Evolutionary conservation across 2,797 vertebrate genomes (phyloP).

Genomic region (Phrynocephalus vlangalii): DNA sequence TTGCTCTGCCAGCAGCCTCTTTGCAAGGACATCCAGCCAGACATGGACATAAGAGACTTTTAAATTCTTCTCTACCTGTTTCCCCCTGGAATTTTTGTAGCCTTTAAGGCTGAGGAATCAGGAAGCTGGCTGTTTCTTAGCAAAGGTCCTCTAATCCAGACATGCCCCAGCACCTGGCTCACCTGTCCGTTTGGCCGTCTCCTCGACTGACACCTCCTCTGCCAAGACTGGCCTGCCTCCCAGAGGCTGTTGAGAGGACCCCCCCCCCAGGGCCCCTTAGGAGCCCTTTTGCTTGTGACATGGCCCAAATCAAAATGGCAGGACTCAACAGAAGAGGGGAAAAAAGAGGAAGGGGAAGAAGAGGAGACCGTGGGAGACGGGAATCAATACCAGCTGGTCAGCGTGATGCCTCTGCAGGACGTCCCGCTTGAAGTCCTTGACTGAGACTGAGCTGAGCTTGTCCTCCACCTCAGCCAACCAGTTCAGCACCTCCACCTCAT

Average conservation of each 20-base stretch:
- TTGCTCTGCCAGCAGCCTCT: too few species aligned
- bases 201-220: background rate
- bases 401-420: slow-evolving; percentile 92
- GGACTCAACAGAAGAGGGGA: slow-evolving; percentile 27
- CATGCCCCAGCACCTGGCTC: too few species aligned
- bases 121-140: too few species aligned
- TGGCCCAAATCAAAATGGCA: slow-evolving; percentile 49
- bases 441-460: slow-evolving; percentile 88
- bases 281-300: too few species aligned
- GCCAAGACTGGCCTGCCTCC: background rate
- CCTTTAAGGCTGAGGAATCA: too few species aligned
- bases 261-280: background rate
- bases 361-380: slow-evolving; percentile 64
- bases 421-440: slow-evolving; percentile 91
- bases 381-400: slow-evolving; percentile 87
- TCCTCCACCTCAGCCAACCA: slow-evolving; percentile 98
- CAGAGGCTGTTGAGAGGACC: background rate
- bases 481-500: slow-evolving; percentile 99
- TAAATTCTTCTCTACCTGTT: too few species aligned
- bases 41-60: too few species aligned
- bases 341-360: slow-evolving; percentile 23
- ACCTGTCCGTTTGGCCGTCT: too few species aligned
- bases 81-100: too few species aligned
- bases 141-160: too few species aligned
- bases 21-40: too few species aligned